Evolutionary conservation across 1,140 invertebrate genomes (phyloP), one percentile per base, ranked within the genome.

Genomic region (Brachionus koreanus): DNA sequence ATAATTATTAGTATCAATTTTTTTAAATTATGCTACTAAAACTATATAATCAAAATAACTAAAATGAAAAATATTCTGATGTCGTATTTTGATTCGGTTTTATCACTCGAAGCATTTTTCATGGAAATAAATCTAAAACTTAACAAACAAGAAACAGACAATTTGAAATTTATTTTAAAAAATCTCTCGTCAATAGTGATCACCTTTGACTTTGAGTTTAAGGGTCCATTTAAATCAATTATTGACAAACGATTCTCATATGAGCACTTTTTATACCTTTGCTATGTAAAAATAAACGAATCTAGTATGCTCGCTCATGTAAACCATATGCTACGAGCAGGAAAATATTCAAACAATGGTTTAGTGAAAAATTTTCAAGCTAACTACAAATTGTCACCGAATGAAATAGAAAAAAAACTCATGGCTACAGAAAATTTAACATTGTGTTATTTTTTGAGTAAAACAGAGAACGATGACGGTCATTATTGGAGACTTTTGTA

Each of bases 271-370:
- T 65, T 79, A n/a, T 79, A 42, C 23, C n/a, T 79, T 5, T 43
- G 76, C 29, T 79, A 61, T 25, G 35, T 79, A 19, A 79, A 79
- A 79, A 65, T 79, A 42, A 79, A 79, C 25, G 76, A 79, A 25
- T 79, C 76, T 13, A 23, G 57, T 10, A 16, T 61, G 25, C 76
- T 10, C 1, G 2, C 35, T n/a, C 19, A 61, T 16, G n/a, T 16
- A 19, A 57, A 79, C 13, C 76, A 79, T 61, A 61, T 79, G 76
- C 52, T 79, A 4, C 9, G 33, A 25, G 69, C 69, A 46, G 69
- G 69, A 4, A 25, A 43, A 23, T 74, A 10, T 74, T 74, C 69
- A 4, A 74, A 23, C 39, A 19, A 19, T 2, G 12, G 9, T 2
- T 2, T 46, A 2, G 23, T 46, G 13, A 79, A 57, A 79, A 49